Evolutionary conservation across 2,113 vertebrate species (phyloP), one percentile per base, ranked within the genome.

Genomic region (Oxyruncus cristatus): DNA sequence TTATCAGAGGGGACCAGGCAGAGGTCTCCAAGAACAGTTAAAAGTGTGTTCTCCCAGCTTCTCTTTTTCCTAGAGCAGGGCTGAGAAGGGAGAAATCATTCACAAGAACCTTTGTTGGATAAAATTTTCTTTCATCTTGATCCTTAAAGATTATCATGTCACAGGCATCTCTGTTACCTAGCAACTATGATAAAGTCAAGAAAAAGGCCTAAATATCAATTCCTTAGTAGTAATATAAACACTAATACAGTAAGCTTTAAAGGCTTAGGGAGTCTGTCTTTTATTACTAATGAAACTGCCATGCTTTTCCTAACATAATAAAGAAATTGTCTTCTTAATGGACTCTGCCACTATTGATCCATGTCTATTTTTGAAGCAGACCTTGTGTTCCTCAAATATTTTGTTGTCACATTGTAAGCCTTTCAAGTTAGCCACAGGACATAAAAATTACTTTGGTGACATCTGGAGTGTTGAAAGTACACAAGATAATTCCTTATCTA

Each of bases 131-230:
- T 93, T 77, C 63, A 63, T 85, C 78, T 95, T 1, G 5, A 85
- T 88, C 75, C 52, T 86, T 85, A 85, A 91, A 94, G 81, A 94
- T 96, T 93, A 88, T 56, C 58, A 46, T 87, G 88, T 92, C 95
- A 80, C 59, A 94, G 50, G 35, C 71, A 88, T 85, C 55, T 78
- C 83, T 82, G 93, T 97, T 91, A 79, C 96, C 74, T 97, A 94
- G 96, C 91, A 96, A 96, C 92, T 30, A 61, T 10, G 46, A 82
- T 71, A 94, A 93, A 85, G 35, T 59, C 56, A 78, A 85, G 78
- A 77, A 62, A 85, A 89, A 88, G 6, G 30, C 47, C 90, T 88
- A 89, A 96, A 88, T 92, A 93, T 85, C 55, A 85, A 61, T 79
- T 93, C 63, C 52, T 93, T 92, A 37, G 5, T 4, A 93, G 73